phyloP scores from a whole-genome alignment of 2,888 invertebrate species.

The Nomada flava region DNA sequence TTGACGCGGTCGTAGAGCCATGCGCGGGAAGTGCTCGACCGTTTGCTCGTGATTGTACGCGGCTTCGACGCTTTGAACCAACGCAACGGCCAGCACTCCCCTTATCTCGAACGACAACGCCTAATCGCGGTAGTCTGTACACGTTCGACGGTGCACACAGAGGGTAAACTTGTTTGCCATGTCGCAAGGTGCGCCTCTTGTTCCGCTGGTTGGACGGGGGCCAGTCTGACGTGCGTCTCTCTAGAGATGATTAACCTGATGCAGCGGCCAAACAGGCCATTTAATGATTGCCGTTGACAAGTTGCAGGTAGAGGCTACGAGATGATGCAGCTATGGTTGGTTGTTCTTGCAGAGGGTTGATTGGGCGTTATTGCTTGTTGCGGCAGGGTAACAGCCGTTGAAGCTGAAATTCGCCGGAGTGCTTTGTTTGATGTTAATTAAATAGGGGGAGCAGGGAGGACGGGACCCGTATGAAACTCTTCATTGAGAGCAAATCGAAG shows the following conservation, averaged over 20 bases:
- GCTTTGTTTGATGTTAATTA: neutral
- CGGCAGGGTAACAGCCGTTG: too few species aligned
- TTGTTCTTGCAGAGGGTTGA: neutral
- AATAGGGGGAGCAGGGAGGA: neutral
- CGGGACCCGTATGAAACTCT: neutral
- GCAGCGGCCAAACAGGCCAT: slow-evolving; percentile 18
- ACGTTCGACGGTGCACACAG: slow-evolving; percentile 32
- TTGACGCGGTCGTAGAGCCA: slow-evolving; percentile 7
- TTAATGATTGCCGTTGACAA: slow-evolving; percentile 3
- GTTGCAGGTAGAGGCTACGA: neutral
- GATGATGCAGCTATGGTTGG: neutral
- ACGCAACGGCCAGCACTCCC: neutral
- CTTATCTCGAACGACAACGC: slow-evolving; percentile 23
- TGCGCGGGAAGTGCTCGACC: slow-evolving; percentile 29
- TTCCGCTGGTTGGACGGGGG: slow-evolving; percentile 25
- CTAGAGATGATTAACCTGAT: slow-evolving; percentile 43
- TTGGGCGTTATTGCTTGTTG: neutral
- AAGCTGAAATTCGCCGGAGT: neutral
- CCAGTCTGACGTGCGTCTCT: slow-evolving; percentile 10
- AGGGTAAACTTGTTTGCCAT: slow-evolving; percentile 38
- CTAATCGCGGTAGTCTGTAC: slow-evolving; percentile 17
- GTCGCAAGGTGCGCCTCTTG: slow-evolving; percentile 37
- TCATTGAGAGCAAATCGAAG: too few species aligned
- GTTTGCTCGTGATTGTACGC: slow-evolving; percentile 21
- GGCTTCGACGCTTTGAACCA: neutral